These are phyloP conservation scores for Misgurnus anguillicaudatus DNA, from an alignment of 2,113 vertebrate genomes.

Conservation along the genomic window DNA sequence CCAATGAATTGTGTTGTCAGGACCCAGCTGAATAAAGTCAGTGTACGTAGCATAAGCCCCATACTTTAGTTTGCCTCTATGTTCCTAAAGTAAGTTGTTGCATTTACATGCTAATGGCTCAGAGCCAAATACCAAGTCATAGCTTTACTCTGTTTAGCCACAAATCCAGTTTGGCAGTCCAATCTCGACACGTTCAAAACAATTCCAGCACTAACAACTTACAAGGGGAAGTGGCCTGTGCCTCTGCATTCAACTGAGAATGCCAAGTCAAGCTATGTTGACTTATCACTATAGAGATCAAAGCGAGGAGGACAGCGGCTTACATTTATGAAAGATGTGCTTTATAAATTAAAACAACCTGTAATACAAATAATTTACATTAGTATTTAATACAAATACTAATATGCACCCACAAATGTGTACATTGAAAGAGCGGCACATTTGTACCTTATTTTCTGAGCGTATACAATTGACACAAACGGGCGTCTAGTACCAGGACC, in stretches of 20 bases:
- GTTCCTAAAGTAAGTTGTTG: slow-evolving; percentile 17
- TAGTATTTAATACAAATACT: not conserved
- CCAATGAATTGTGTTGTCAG: no score
- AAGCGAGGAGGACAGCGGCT: slow-evolving; percentile 15
- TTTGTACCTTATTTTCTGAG: no score
- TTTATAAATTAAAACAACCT: slow-evolving; percentile 1
- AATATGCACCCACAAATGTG: no score
- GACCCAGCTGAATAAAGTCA: not conserved
- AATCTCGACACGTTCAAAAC: slow-evolving; percentile 43
- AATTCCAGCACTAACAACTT: slow-evolving; percentile 46
- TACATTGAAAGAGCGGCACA: not conserved
- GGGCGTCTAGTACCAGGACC: no score
- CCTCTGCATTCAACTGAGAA: slow-evolving; percentile 29
- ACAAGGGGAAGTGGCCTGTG: slow-evolving; percentile 46
- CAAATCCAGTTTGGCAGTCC: slow-evolving; percentile 46
- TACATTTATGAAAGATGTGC: slow-evolving; percentile 31
- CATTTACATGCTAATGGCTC: slow-evolving; percentile 41
- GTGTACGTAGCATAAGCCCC: no score
- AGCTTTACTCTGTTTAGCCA: slow-evolving; percentile 19
- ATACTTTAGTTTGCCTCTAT: not conserved
- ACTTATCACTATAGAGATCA: slow-evolving; percentile 4
- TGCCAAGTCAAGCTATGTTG: slow-evolving; percentile 34
- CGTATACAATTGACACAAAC: no score
- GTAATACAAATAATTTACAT: not conserved
- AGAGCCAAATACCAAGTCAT: slow-evolving; percentile 35